Evolutionary conservation across 1,140 invertebrate species (phyloP).

Genomic region (Monomorium pharaonis): DNA sequence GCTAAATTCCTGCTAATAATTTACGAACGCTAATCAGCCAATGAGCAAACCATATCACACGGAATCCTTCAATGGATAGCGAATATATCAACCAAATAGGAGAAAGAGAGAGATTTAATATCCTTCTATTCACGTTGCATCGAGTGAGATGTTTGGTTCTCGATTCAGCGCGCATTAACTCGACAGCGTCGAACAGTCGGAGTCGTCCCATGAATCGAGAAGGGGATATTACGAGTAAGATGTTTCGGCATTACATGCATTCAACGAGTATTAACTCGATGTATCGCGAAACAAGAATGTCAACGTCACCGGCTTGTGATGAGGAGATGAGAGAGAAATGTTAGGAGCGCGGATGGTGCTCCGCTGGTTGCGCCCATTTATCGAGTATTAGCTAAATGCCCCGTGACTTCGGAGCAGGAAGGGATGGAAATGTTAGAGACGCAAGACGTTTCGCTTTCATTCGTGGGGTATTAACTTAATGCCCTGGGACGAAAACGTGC

Average conservation of each 20-base stretch:
- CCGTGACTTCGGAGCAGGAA: constrained; percentile 1
- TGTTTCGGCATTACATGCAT: constrained; percentile 23
- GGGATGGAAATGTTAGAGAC: not conserved
- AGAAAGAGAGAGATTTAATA: not conserved
- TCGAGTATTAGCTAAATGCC: constrained; percentile 29
- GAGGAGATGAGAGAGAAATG: not conserved
- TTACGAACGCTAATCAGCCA: not conserved
- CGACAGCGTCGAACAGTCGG: not conserved
- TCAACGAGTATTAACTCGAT: constrained; percentile 45
- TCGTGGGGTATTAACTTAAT: constrained; percentile 3
- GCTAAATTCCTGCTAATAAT: not conserved
- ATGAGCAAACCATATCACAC: not conserved
- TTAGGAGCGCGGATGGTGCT: not conserved
- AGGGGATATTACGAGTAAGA: constrained; percentile 36
- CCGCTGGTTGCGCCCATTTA: constrained; percentile 18
- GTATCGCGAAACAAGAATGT: constrained; percentile 21
- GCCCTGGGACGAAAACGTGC: not conserved
- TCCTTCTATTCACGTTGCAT: not conserved
- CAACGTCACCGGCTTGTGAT: constrained; percentile 35
- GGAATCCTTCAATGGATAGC: not conserved
- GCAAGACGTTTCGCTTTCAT: constrained; percentile 6
- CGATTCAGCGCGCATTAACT: constrained; percentile 17
- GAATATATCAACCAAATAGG: not conserved
- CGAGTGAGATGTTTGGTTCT: not conserved
- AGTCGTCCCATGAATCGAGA: not conserved